Conservation (phyloP, 2,797 vertebrate genomes). For the Chlorospingus flavigularis region DNA sequence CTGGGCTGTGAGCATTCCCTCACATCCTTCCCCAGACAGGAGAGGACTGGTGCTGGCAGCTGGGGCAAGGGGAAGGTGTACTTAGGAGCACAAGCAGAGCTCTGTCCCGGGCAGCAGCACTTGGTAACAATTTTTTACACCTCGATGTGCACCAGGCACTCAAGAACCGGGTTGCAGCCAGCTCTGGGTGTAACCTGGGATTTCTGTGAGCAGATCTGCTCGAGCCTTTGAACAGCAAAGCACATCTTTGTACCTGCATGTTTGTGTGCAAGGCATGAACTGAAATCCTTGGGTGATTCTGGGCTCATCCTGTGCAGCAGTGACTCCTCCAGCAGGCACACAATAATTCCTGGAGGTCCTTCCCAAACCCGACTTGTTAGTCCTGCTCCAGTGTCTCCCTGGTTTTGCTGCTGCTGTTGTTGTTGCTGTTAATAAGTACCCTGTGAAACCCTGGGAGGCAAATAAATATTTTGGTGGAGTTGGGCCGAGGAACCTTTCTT, state of each 20-base stretch:
- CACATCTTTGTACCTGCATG: neutral
- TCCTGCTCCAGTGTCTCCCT: neutral
- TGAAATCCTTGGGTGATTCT: fast-evolving
- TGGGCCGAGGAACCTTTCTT: conserved; percentile 68
- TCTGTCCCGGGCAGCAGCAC: neutral
- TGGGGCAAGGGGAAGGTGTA: neutral
- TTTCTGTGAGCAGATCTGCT: neutral
- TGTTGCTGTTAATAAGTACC: conserved; percentile 40
- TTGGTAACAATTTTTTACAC: neutral
- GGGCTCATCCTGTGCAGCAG: fast-evolving
- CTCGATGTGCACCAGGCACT: neutral
- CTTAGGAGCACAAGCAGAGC: neutral
- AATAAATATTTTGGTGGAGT: conserved; percentile 67
- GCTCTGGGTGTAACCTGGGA: neutral
- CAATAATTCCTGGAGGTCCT: neutral
- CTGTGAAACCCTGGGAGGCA: conserved; percentile 33
- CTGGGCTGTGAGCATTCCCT: neutral
- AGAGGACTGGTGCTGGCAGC: neutral
- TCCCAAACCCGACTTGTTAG: conserved; percentile 24
- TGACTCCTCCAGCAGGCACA: neutral
- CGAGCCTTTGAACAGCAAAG: neutral
- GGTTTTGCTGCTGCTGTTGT: neutral
- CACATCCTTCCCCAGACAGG: neutral
- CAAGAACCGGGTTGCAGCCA: neutral
- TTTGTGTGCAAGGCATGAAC: neutral